phyloP scores from a whole-genome alignment of 2,888 invertebrate genomes.

The Alentia gelatinosa region DNA sequence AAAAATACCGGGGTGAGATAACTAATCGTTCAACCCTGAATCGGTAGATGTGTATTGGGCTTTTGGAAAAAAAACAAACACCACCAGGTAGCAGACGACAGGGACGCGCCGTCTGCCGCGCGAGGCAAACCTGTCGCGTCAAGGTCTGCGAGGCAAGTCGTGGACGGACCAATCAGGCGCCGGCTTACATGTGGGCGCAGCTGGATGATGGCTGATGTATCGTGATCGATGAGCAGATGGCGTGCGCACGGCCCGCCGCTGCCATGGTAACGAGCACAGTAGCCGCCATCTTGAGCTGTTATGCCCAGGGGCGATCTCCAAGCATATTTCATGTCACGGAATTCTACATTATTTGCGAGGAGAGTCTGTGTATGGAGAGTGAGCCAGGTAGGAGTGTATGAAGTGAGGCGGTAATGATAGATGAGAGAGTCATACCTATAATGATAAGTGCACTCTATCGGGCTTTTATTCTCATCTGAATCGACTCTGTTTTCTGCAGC shows the following conservation, averaged over 20 bases:
- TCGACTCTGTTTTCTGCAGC: no score
- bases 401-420: background rate
- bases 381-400: background rate
- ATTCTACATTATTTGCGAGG: background rate
- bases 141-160: background rate
- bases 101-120: background rate
- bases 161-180: background rate
- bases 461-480: no score
- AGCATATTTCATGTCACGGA: background rate
- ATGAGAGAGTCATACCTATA: no score
- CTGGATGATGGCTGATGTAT: background rate
- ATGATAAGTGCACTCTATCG: no score
- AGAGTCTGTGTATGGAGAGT: background rate
- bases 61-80: no score
- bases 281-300: background rate
- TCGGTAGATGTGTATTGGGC: no score
- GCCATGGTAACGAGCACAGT: background rate
- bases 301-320: background rate
- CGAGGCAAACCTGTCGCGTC: background rate
- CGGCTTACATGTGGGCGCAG: background rate
- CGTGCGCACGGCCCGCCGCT: background rate
- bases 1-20: no score
- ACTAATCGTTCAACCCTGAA: no score
- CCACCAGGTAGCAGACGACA: background rate
- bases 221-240: background rate